Percentiles rank a stretch among this genome's conserved stretches.
These are phyloP conservation scores for Drosophila triauraria DNA, from an alignment of 1,140 invertebrate species.

Conservation along the genomic window DNA sequence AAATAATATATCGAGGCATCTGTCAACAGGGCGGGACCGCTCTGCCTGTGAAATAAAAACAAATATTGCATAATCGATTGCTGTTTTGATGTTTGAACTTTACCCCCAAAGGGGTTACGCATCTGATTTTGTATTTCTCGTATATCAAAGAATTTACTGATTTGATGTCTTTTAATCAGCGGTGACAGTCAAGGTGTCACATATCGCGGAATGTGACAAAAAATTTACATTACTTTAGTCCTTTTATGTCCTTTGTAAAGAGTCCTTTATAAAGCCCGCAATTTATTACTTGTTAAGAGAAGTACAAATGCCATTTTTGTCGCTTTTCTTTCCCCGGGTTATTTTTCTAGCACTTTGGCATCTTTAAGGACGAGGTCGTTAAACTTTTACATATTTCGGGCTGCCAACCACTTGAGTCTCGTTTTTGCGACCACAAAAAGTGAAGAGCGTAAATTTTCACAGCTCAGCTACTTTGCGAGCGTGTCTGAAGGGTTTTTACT, in stretches of 20 bases:
- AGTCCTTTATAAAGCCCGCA: slow-evolving; percentile 8
- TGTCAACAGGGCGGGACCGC: neutral
- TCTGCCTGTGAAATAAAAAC: slow-evolving; percentile 18
- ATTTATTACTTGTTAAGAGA: slow-evolving; percentile 48
- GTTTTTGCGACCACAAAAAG: slow-evolving; percentile 39
- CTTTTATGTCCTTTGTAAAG: slow-evolving; percentile 19
- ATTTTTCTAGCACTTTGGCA: slow-evolving; percentile 2
- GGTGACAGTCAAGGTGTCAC: neutral
- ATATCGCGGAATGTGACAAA: slow-evolving; percentile 10
- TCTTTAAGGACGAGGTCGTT: slow-evolving; percentile 35
- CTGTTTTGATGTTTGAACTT: slow-evolving; percentile 10
- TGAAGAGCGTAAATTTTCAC: slow-evolving; percentile 43
- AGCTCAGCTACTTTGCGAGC: slow-evolving; percentile 21
- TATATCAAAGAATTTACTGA: slow-evolving; percentile 2
- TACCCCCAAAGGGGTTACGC: neutral
- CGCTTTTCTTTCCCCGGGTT: slow-evolving; percentile 1
- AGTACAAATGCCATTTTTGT: slow-evolving; percentile 34
- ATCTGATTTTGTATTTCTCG: slow-evolving; percentile 2
- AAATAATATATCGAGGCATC: slow-evolving; percentile 39
- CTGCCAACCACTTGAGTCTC: slow-evolving; percentile 36
- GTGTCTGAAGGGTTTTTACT: slow-evolving; percentile 2
- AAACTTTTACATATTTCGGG: slow-evolving; percentile 28
- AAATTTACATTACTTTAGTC: slow-evolving; percentile 19
- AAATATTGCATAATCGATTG: slow-evolving; percentile 39
- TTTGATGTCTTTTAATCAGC: neutral